These are phyloP conservation scores for Nixonia krombeini DNA, from an alignment of 1,140 invertebrate genomes.

Conservation along the genomic window DNA sequence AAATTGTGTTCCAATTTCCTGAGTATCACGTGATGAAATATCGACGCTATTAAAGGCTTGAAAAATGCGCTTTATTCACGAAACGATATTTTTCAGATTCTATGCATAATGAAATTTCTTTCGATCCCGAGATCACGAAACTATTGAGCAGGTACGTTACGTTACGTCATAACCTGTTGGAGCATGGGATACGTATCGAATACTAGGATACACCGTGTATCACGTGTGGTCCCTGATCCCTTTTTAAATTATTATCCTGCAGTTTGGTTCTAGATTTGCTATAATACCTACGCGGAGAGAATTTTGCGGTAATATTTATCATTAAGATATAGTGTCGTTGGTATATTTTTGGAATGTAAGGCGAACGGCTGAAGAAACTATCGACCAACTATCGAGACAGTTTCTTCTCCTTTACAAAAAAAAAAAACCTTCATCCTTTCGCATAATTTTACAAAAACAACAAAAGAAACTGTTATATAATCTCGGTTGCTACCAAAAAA, in stretches of 20 bases:
- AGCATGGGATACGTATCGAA: not conserved
- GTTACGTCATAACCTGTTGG: conserved; percentile 10
- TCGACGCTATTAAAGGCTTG: not conserved
- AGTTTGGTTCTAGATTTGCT: conserved; percentile 4
- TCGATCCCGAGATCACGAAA: conserved; percentile 5
- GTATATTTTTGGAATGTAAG: not conserved
- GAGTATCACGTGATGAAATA: too few relatives aligned
- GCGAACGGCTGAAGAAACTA: not conserved
- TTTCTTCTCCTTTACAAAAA: too few relatives aligned
- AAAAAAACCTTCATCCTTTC: too few relatives aligned
- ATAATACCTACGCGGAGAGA: not conserved
- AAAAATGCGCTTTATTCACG: conserved; percentile 1
- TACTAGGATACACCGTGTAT: conserved; percentile 33
- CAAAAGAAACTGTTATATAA: too few relatives aligned
- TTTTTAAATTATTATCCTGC: conserved; percentile 48
- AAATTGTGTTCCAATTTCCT: too few relatives aligned
- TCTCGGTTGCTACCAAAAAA: too few relatives aligned
- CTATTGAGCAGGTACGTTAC: conserved; percentile 13
- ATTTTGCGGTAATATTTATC: conserved; percentile 3
- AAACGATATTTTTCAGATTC: conserved; percentile 1
- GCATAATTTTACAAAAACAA: too few relatives aligned
- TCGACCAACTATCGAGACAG: too few relatives aligned
- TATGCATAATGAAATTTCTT: conserved; percentile 8
- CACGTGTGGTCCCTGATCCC: conserved; percentile 49
- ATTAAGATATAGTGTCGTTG: not conserved